These are phyloP conservation scores for Symphodus melops DNA, from an alignment of 2,113 vertebrate genomes.

Conservation along the genomic window DNA sequence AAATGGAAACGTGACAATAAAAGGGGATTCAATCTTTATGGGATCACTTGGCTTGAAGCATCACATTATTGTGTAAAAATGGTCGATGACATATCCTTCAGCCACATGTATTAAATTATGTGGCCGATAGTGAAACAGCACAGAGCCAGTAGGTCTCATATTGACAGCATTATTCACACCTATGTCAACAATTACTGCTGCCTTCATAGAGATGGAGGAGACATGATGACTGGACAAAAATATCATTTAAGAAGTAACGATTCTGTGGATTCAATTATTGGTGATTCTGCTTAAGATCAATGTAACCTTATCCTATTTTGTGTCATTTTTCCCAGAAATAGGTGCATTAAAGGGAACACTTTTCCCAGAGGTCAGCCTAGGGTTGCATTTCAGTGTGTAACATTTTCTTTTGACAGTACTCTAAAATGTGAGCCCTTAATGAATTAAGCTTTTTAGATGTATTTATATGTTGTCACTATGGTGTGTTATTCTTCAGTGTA, in stretches of 20 bases:
- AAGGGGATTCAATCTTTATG: slow-evolving; percentile 60
- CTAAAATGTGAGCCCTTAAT: too few relatives aligned
- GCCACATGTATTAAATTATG: slow-evolving; percentile 65
- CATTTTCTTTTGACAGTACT: too few relatives aligned
- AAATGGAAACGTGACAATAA: slow-evolving; percentile 53
- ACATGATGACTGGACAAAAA: slow-evolving; percentile 24
- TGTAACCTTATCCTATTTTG: neutral
- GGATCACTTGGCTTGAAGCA: slow-evolving; percentile 41
- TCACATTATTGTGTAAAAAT: slow-evolving; percentile 60
- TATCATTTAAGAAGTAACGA: slow-evolving; percentile 19
- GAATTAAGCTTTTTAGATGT: too few relatives aligned
- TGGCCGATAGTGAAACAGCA: slow-evolving; percentile 35
- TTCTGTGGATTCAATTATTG: slow-evolving; percentile 31
- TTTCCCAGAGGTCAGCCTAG: neutral
- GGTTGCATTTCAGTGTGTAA: too few relatives aligned
- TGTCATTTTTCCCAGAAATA: neutral
- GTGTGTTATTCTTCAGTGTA: too few relatives aligned
- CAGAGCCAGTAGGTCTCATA: slow-evolving; percentile 24
- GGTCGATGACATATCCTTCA: slow-evolving; percentile 58
- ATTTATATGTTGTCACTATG: too few relatives aligned
- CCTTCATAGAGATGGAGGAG: slow-evolving; percentile 6
- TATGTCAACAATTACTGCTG: slow-evolving; percentile 19
- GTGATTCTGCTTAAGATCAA: slow-evolving; percentile 6
- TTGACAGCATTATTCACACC: slow-evolving; percentile 53
- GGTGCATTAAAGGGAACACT: neutral